Base-by-base conservation (phyloP, 1,140 invertebrate species). In the Trissolcus basalis region DNA sequence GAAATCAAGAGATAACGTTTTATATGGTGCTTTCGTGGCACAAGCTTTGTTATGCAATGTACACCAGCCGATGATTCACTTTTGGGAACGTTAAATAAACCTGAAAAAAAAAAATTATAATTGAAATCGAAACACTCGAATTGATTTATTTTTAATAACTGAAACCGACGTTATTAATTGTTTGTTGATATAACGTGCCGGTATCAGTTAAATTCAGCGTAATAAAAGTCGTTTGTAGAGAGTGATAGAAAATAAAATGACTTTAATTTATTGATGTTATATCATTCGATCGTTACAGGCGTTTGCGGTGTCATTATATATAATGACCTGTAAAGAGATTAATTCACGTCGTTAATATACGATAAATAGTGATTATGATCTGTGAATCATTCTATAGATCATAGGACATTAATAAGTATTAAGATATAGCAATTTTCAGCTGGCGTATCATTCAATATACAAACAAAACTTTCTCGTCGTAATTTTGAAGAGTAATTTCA, bases 161-260 rank as follows among this genome's bases (percentile, higher is more conserved):
- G 36, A 50, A 59, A 54, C 67, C 63, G 74, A 77, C 67, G 56
- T 77, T 77, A n/a, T n/a, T 77, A 77, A 65, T 67, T 60, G 56
- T 68, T 54, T 45, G 67, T 43, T 77, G 32, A 50, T 60, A 59
- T 59, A 36, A 60, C 67, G 65, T 27, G 70, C 73, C 70, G 65
- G 65, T 70, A 76, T 76, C 65, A 44, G 49, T 55, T 60, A 63
- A 71, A 77, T 65, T 71, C 51, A 77, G 71, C 60, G 63, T 60
- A 56, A 67, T 77, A 71, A 71, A 77, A 71, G 67, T 67, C 44
- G 47, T 33, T 27, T 32, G 19, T 43, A 19, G 43, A 50, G 27
- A 41, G 67, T 45, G 49, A 54, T 16, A 43, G 19, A 39, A 45
- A 45, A 49, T 43, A 47, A 53, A 49, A 59, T 14, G 48, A 59